Evolutionary conservation across 2,888 invertebrate genomes (phyloP).

Genomic region (Ashinkailepas kermadecensis): DNA sequence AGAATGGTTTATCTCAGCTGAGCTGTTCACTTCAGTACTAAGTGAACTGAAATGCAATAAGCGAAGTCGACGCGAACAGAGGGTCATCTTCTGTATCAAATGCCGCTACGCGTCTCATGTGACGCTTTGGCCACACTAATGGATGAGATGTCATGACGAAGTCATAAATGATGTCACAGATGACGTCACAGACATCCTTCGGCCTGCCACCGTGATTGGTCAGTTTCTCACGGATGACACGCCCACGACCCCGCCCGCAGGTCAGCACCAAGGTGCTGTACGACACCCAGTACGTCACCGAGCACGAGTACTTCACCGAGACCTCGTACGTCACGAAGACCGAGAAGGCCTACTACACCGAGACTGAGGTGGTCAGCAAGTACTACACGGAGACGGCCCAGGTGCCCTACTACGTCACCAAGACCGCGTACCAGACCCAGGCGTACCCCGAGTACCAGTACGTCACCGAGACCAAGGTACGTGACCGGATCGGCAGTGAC

Average conservation of each 20-base stretch:
- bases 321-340: conserved; percentile 32
- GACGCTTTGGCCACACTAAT: too few species aligned
- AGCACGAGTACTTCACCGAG: conserved; percentile 32
- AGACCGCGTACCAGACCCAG: conserved; percentile 23
- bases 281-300: conserved; percentile 32
- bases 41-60: too few species aligned
- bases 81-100: too few species aligned
- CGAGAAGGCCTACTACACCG: conserved; percentile 30
- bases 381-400: conserved; percentile 23
- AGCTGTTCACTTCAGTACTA: too few species aligned
- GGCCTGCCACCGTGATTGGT: too few species aligned
- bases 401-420: conserved; percentile 24
- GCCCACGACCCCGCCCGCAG: conserved; percentile 25
- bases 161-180: too few species aligned
- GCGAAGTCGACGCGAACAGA: too few species aligned
- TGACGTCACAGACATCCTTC: too few species aligned
- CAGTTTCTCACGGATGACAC: too few species aligned
- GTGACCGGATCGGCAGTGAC: not conserved
- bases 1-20: too few species aligned
- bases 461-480: conserved; percentile 22
- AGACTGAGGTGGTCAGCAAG: conserved; percentile 26
- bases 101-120: too few species aligned
- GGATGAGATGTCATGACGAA: too few species aligned
- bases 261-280: conserved; percentile 30
- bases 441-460: conserved; percentile 24